These are phyloP conservation scores for Sorex araneus DNA, from an alignment of 2,113 vertebrate species.

Conservation along the genomic window DNA sequence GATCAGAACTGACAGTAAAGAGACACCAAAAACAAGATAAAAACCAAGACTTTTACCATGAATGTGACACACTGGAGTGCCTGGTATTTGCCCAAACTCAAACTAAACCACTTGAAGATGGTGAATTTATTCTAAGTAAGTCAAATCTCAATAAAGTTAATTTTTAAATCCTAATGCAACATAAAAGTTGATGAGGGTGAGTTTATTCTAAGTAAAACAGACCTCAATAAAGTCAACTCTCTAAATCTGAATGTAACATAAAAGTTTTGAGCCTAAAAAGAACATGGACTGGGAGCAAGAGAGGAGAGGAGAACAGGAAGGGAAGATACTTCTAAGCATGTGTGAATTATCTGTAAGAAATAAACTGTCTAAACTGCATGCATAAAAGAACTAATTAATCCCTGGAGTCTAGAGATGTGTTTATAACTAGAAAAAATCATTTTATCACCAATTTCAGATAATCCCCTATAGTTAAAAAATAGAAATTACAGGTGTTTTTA, in stretches of 20 bases:
- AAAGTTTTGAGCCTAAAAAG: not conserved
- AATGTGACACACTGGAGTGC: too few species aligned
- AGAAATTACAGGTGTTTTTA: not conserved
- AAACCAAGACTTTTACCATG: too few species aligned
- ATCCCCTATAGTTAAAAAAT: constrained; percentile 6
- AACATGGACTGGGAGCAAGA: too few species aligned
- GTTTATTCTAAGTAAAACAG: not conserved
- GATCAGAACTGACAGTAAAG: too few species aligned
- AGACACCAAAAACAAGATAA: too few species aligned
- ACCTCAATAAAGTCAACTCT: not conserved
- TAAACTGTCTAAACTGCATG: not conserved
- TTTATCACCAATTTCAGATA: not conserved
- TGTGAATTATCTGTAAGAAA: constrained; percentile 5
- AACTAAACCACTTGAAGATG: too few species aligned
- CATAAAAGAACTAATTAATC: not conserved
- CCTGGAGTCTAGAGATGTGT: not conserved
- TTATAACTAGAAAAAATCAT: constrained; percentile 7
- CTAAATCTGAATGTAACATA: not conserved
- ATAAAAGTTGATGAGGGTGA: not conserved
- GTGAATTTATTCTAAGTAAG: not conserved
- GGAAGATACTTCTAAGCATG: not conserved
- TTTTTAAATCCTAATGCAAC: not conserved
- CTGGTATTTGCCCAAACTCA: too few species aligned
- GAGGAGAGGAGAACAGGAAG: too few species aligned
- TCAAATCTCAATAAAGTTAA: not conserved